Evolutionary conservation across 1,140 invertebrate species (phyloP).

Genomic region (Dendrolimus kikuchii): DNA sequence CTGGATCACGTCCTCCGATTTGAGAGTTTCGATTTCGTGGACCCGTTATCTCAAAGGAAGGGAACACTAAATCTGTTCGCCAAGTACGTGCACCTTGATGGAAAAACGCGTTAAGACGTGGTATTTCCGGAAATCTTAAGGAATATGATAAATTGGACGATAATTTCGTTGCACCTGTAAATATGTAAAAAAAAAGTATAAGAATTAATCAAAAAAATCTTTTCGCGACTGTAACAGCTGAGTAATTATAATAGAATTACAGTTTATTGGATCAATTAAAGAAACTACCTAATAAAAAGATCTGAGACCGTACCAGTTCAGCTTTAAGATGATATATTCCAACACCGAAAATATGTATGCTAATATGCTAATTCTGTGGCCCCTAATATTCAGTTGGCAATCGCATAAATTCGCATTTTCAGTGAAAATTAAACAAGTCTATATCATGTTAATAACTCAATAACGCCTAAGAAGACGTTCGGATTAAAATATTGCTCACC

Average conservation of each 20-base stretch:
- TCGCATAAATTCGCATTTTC: too few species aligned
- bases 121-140: constrained; percentile 75
- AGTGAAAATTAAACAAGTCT: too few species aligned
- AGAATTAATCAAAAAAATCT: constrained; percentile 7
- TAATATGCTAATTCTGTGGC: too few species aligned
- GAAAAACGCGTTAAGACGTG: constrained; percentile 64
- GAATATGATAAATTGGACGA: constrained; percentile 68
- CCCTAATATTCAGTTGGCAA: too few species aligned
- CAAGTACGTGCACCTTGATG: constrained; percentile 64
- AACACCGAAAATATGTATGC: too few species aligned
- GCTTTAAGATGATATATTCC: too few species aligned
- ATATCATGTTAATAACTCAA: too few species aligned
- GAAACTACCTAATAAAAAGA: too few species aligned
- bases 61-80: constrained; percentile 78
- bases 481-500: constrained; percentile 23
- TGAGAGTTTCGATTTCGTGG: constrained; percentile 72
- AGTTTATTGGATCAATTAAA: too few species aligned
- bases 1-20: constrained; percentile 64
- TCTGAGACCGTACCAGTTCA: too few species aligned
- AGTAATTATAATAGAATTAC: not conserved
- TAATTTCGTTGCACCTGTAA: constrained; percentile 40
- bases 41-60: constrained; percentile 78
- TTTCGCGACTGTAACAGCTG: not conserved
- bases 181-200: not conserved
- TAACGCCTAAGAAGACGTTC: too few species aligned